phyloP scores from a whole-genome alignment of 2,888 invertebrate species.

The Lasioglossum oenotherae region DNA sequence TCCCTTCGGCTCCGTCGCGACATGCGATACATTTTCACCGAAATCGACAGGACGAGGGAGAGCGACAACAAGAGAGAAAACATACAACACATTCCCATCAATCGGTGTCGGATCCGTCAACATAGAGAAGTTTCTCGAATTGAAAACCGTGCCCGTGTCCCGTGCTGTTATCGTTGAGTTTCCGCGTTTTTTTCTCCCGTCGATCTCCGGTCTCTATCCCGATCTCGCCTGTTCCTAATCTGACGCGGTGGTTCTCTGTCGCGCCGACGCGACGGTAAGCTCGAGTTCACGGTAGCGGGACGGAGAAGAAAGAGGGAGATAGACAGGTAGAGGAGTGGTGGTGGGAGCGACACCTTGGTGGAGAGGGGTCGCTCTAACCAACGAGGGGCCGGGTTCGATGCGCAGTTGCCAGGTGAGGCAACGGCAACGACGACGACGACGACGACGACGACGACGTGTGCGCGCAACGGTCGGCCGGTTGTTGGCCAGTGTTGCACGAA shows the following conservation, averaged over 20 bases:
- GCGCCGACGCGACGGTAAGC: not conserved
- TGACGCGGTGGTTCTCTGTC: not conserved
- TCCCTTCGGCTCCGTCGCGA: conserved; percentile 75
- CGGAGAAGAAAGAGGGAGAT: not conserved
- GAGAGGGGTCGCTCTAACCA: conserved; percentile 53
- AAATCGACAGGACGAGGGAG: not conserved
- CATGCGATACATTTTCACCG: conserved; percentile 59
- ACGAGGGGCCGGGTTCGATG: conserved; percentile 71
- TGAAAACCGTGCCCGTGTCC: conserved; percentile 1
- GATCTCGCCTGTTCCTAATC: not conserved
- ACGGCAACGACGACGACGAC: not conserved
- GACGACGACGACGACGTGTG: conserved; percentile 45
- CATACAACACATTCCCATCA: not conserved
- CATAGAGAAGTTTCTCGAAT: conserved; percentile 33
- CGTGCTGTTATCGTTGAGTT: conserved; percentile 43
- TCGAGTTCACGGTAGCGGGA: conserved; percentile 13
- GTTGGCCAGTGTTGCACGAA: conserved; percentile 64
- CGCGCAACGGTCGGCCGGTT: conserved; percentile 56
- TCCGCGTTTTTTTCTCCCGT: conserved; percentile 45
- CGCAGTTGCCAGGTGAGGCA: conserved; percentile 83
- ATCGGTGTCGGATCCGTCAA: not conserved
- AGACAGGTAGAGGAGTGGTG: conserved; percentile 4
- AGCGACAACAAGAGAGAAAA: not conserved
- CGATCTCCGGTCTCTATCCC: not conserved
- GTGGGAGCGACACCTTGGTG: conserved; percentile 7